A percentile compares a stretch with the other conserved stretches of the same genome.
These are phyloP conservation scores for Psittacara wagleri DNA, from an alignment of 2,113 vertebrate genomes.

Conservation along the genomic window DNA sequence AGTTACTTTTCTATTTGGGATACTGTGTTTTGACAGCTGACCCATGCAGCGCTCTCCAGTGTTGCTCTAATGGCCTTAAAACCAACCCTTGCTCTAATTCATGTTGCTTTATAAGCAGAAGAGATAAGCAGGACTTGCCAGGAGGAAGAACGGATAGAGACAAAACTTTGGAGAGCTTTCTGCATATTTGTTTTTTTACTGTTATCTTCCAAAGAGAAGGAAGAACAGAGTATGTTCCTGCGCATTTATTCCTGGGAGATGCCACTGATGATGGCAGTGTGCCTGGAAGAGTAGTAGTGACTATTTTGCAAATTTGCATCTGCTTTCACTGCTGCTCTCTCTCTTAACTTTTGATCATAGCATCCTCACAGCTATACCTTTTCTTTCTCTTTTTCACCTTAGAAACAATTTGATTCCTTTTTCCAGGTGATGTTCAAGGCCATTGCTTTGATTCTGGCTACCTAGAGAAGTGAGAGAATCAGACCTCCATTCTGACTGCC, in stretches of 20 bases:
- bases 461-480: not conserved
- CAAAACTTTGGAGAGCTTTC: not conserved
- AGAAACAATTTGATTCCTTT: not conserved
- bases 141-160: not conserved
- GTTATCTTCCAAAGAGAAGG: not conserved
- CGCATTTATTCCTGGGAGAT: not conserved
- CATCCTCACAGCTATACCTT: not conserved
- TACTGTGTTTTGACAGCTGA: not conserved
- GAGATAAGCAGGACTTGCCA: not conserved
- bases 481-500: not conserved
- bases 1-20: not conserved
- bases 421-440: not conserved
- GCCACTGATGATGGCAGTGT: not conserved
- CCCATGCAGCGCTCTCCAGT: fast-evolving
- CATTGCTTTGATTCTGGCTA: not conserved
- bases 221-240: not conserved
- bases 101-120: not conserved
- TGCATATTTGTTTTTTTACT: not conserved
- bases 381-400: not conserved
- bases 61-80: not conserved
- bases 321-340: not conserved
- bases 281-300: not conserved
- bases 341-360: not conserved
- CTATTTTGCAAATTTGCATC: not conserved
- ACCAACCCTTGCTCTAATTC: not conserved